These are phyloP conservation scores for Calameuta filiformis DNA, from an alignment of 2,888 invertebrate genomes.

Conservation along the genomic window DNA sequence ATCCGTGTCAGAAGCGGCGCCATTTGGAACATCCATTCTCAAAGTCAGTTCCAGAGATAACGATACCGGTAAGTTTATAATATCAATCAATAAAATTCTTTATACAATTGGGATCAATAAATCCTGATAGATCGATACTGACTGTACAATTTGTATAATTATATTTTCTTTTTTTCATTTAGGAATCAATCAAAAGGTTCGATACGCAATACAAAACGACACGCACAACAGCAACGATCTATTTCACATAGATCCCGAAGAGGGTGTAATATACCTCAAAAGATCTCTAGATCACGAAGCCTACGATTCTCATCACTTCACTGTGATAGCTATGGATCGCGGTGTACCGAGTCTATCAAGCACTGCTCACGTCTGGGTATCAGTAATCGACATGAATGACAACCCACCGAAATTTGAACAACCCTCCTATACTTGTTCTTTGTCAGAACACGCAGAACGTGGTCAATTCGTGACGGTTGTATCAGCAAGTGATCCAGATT, in stretches of 20 bases:
- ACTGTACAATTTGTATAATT: neutral
- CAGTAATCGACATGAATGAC: slow-evolving; percentile 92
- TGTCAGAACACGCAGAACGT: slow-evolving; percentile 84
- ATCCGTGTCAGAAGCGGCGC: slow-evolving; percentile 84
- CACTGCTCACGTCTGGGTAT: slow-evolving; percentile 85
- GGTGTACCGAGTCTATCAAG: slow-evolving; percentile 86
- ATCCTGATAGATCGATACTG: neutral
- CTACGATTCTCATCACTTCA: slow-evolving; percentile 78
- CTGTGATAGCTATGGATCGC: slow-evolving; percentile 83
- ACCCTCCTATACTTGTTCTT: slow-evolving; percentile 79
- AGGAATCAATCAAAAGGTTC: slow-evolving; percentile 75
- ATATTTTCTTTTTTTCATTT: slow-evolving; percentile 4
- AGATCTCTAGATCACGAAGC: slow-evolving; percentile 85
- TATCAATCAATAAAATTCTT: neutral
- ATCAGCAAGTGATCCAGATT: slow-evolving; percentile 89
- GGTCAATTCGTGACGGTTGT: slow-evolving; percentile 91
- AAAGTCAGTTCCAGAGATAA: slow-evolving; percentile 81
- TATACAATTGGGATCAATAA: neutral
- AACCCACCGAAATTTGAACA: slow-evolving; percentile 89
- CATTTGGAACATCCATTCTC: slow-evolving; percentile 78
- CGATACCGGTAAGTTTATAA: slow-evolving; percentile 72
- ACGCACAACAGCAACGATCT: slow-evolving; percentile 74
- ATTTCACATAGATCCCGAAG: slow-evolving; percentile 81
- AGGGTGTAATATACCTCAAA: slow-evolving; percentile 83
- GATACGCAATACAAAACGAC: slow-evolving; percentile 77